Evolutionary conservation across 2,113 vertebrate genomes (phyloP), one percentile per base, ranked within the genome.

Genomic region (Nerophis ophidion): DNA sequence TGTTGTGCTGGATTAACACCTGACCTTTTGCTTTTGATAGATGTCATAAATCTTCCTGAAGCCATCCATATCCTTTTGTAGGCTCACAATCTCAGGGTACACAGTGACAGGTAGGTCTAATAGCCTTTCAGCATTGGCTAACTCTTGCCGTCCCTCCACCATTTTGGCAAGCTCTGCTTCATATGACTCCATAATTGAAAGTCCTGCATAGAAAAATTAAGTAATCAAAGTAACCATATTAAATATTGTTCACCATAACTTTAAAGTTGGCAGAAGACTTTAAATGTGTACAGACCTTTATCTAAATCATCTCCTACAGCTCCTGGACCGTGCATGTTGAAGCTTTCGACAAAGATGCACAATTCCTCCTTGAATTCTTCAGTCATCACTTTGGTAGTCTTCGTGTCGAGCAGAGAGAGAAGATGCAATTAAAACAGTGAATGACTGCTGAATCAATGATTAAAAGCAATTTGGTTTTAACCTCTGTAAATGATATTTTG

Each of bases 231-330:
- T 48, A 14, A 5, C 54, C 8, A 7, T 10, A 8, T 56, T 42
- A 13, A 5, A 53, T 19, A 42, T 19, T 42, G 6, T 7, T 17
- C 6, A 4, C 9, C 2, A 42, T 13, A 10, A 40, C 17, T 8
- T n/a, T 15, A 1, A 5, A 17, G 8, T 11, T 40, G 15, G 14
- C 5, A 11, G 16, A 15, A 38, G 8, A 56, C n/a, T 54, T 55
- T 0, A 36, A 16, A 15, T 19, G 10, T 14, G 17, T 14, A 63
- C 16, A 44, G 65, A 97, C 97, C 97, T 91, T 87, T 91, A 15
- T 97, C 95, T 34, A 99, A 91, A 82, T 95, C 72, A 11, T 95
- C 91, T 6, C 93, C 95, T 38, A 94, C 92, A 62, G 93, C 85
- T 60, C 94, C 95, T 17, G 96, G 97, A 0, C 97, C 97, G 38